Evolutionary conservation across 2,113 vertebrate species (phyloP).

Genomic region (Ciconia stormi): DNA sequence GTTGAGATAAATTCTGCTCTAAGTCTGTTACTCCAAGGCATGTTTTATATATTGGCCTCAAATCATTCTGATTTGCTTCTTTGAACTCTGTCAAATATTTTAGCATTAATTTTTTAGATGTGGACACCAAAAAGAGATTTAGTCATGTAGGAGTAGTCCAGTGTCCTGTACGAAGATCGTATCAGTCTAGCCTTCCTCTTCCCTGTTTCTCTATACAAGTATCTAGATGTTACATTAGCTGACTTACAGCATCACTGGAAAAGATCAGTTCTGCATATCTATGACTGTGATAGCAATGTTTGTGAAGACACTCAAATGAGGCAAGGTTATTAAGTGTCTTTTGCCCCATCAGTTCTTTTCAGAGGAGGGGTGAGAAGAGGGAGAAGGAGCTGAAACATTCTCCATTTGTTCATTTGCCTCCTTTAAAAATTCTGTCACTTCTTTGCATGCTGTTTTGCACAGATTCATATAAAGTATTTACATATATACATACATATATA

Average conservation of each 20-base stretch:
- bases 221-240: neutral
- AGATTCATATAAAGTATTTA: neutral
- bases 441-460: neutral
- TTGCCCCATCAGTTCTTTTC: neutral
- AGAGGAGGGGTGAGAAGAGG: neutral
- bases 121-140: neutral
- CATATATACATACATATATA: neutral
- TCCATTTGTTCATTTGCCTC: neutral
- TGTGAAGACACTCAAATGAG: neutral
- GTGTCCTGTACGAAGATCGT: neutral
- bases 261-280: neutral
- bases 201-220: neutral
- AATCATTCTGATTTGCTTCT: constrained; percentile 11
- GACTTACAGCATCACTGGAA: neutral
- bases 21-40: neutral
- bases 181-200: neutral
- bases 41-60: neutral
- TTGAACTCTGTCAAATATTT: constrained; percentile 22
- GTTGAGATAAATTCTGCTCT: neutral
- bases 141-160: neutral
- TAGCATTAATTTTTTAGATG: neutral
- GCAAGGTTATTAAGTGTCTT: neutral
- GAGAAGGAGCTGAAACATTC: neutral
- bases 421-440: neutral
- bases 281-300: neutral